Conservation (phyloP, 2,797 vertebrate genomes). For the Tenualosa ilisha region DNA sequence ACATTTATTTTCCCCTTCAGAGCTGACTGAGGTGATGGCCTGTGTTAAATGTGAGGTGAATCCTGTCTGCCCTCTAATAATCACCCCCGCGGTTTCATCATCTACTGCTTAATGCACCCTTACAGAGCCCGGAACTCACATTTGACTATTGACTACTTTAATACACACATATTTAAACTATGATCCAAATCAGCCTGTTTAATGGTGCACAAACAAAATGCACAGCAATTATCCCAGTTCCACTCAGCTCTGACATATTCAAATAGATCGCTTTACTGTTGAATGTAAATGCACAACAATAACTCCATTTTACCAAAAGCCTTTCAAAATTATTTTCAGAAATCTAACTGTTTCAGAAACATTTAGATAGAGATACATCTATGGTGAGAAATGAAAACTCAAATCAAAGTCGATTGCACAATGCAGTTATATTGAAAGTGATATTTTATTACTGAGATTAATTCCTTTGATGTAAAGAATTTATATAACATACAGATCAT, state of each 20-base stretch:
- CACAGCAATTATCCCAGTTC: not conserved
- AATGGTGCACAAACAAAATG: constrained; percentile 5
- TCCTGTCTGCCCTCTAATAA: constrained; percentile 25
- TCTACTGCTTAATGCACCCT: not conserved
- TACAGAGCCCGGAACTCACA: not conserved
- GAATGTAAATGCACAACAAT: not conserved
- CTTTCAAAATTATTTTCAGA: not conserved
- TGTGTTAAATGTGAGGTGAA: constrained; percentile 33
- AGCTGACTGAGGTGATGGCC: not conserved
- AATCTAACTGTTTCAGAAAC: not conserved
- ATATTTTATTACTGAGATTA: not conserved
- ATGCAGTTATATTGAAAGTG: not conserved
- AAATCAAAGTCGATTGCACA: not conserved
- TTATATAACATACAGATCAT: not conserved
- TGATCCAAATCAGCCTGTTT: constrained; percentile 3
- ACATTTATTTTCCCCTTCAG: constrained; percentile 15
- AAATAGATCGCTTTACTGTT: not conserved
- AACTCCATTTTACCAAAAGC: not conserved
- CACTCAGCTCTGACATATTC: not conserved
- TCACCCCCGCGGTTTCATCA: constrained; percentile 20
- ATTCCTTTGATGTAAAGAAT: no score
- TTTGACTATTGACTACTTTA: not conserved
- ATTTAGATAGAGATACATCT: not conserved
- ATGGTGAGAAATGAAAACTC: not conserved
- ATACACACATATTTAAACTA: constrained; percentile 1